phyloP scores from a whole-genome alignment of 2,888 invertebrate species.

The Oscheius sp. region DNA sequence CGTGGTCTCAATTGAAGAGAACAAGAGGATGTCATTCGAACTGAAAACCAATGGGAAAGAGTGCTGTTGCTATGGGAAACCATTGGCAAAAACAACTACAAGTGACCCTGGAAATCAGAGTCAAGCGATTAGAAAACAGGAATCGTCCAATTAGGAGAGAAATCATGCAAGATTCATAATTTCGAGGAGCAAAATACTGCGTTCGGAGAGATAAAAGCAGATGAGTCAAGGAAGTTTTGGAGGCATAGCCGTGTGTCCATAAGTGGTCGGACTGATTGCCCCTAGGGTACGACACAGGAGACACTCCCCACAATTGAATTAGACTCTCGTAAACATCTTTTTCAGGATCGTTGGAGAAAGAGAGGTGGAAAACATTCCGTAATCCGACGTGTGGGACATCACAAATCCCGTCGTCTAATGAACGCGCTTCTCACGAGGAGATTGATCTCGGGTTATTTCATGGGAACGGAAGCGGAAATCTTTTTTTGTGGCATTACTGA shows the following conservation, averaged over 20 bases:
- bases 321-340: constrained; percentile 21
- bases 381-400: too few relatives aligned
- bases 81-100: background rate
- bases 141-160: too few relatives aligned
- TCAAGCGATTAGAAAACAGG: background rate
- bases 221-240: background rate
- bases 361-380: too few relatives aligned
- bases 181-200: background rate
- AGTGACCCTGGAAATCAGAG: background rate
- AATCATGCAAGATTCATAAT: background rate
- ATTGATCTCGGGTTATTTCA: too few relatives aligned
- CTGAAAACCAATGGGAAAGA: background rate
- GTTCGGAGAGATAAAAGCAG: background rate
- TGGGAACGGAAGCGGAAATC: too few relatives aligned
- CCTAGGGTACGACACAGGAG: background rate
- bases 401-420: too few relatives aligned
- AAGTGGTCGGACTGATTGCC: constrained; percentile 26
- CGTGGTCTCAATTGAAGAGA: constrained; percentile 44
- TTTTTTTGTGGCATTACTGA: too few relatives aligned
- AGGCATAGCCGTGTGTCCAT: constrained; percentile 14
- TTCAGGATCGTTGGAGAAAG: too few relatives aligned
- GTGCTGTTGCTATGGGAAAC: background rate
- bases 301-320: constrained; percentile 1
- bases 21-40: constrained; percentile 32
- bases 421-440: too few relatives aligned